phyloP scores from a whole-genome alignment of 1,140 invertebrate genomes.

The Diorhabda elongata region DNA sequence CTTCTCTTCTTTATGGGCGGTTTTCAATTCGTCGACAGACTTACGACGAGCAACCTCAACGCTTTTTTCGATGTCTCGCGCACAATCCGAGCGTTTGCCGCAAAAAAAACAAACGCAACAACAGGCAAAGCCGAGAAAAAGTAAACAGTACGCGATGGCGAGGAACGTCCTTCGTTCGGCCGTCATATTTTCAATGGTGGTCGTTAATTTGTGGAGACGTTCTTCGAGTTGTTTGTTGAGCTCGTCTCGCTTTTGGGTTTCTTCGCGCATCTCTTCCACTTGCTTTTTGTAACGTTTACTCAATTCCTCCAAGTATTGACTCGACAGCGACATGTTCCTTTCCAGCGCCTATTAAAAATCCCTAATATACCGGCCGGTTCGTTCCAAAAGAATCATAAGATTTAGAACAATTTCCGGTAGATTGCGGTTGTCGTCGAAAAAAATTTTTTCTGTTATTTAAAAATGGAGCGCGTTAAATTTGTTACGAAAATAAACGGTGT shows the following conservation, averaged over 20 bases:
- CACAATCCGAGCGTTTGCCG: conserved; percentile 36
- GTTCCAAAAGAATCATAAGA: no score
- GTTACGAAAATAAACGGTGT: no score
- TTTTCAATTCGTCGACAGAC: conserved; percentile 56
- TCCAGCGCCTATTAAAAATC: conserved; percentile 70
- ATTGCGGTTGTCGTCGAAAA: no score
- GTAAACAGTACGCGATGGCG: conserved; percentile 54
- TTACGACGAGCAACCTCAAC: conserved; percentile 50
- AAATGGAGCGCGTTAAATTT: no score
- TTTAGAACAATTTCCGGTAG: no score
- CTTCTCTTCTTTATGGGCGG: conserved; percentile 48
- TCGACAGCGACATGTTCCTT: conserved; percentile 92
- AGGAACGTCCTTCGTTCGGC: conserved; percentile 63
- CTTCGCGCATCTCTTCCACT: conserved; percentile 88
- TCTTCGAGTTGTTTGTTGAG: conserved; percentile 64
- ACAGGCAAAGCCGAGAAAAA: conserved; percentile 37
- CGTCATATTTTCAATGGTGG: conserved; percentile 55
- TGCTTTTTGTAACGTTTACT: conserved; percentile 93
- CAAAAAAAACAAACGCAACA: conserved; percentile 46
- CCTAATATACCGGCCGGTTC: no score
- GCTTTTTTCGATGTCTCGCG: conserved; percentile 44
- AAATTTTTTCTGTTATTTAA: no score
- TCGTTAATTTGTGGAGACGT: conserved; percentile 58
- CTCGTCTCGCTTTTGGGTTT: conserved; percentile 65
- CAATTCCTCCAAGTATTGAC: conserved; percentile 92